Evolutionary conservation across 2,113 vertebrate species (phyloP).

Genomic region (Triplophysa siluroides): DNA sequence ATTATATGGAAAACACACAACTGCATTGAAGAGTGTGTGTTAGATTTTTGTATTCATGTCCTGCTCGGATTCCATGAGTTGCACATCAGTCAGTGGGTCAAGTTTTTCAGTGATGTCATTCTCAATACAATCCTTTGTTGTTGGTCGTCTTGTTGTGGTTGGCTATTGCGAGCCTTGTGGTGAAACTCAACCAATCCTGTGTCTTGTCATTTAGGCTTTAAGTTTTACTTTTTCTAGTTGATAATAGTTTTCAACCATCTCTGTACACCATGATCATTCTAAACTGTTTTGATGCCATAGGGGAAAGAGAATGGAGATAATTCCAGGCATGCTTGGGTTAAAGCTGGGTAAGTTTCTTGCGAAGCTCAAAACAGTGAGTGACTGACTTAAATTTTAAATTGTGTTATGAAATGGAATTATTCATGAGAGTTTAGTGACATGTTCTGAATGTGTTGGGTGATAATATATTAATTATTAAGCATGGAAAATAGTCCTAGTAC

Average conservation of each 20-base stretch:
- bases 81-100: constrained; percentile 11
- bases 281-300: constrained; percentile 58
- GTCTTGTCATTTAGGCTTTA: constrained; percentile 27
- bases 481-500: neutral
- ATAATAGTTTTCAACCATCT: neutral
- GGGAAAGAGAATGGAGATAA: constrained; percentile 78
- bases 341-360: constrained; percentile 82
- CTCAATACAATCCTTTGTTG: neutral
- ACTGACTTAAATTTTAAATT: neutral
- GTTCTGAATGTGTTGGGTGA: neutral
- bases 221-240: neutral
- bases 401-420: neutral
- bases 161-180: constrained; percentile 55
- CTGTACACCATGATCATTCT: constrained; percentile 33
- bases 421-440: neutral
- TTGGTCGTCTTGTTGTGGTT: constrained; percentile 36
- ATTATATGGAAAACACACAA: constrained; percentile 24
- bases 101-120: neutral
- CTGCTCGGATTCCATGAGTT: neutral
- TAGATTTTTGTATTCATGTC: neutral
- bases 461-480: constrained; percentile 6
- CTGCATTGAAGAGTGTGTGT: neutral
- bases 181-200: constrained; percentile 70
- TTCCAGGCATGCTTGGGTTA: constrained; percentile 84
- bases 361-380: neutral